Conservation (phyloP, 1,140 invertebrate species). For the Zaprionus ghesquierei region DNA sequence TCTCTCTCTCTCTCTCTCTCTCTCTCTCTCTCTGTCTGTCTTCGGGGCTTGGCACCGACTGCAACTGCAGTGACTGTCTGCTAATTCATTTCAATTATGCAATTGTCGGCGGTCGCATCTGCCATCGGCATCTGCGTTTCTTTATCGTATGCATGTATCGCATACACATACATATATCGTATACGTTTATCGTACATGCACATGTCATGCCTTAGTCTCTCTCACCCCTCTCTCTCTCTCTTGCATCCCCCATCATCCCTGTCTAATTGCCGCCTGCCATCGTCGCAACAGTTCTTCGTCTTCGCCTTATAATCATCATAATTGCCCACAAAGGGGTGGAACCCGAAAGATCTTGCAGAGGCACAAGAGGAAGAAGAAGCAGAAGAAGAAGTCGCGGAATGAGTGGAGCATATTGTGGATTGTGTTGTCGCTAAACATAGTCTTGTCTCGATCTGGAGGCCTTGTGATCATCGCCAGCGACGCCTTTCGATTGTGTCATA, state of each 20-base stretch:
- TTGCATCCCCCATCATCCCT: constrained; percentile 28
- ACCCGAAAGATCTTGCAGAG: not conserved
- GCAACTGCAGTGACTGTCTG: too few relatives aligned
- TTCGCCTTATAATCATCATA: constrained; percentile 72
- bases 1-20: constrained; percentile 1
- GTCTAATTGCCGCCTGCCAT: constrained; percentile 77
- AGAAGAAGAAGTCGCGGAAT: not conserved
- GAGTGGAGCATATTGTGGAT: not conserved
- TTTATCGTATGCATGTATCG: not conserved
- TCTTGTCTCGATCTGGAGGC: constrained; percentile 1
- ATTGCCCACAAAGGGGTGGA: constrained; percentile 45
- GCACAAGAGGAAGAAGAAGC: not conserved
- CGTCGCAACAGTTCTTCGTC: constrained; percentile 25
- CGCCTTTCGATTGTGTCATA: constrained; percentile 40
- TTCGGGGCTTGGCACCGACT: too few relatives aligned
- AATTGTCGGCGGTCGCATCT: constrained; percentile 55
- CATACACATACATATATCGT: not conserved
- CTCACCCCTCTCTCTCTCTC: not conserved
- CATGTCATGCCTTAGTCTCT: not conserved
- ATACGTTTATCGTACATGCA: constrained; percentile 1
- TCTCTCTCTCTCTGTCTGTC: not conserved
- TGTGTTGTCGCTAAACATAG: constrained; percentile 24
- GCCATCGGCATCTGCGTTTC: constrained; percentile 30
- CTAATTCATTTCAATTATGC: constrained; percentile 80
- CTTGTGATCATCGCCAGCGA: constrained; percentile 58